A percentile compares a stretch with the other conserved stretches of the same genome.
phyloP scores from a whole-genome alignment of 37 sponge, comb jelly and placozoan genomes.

The Aplysina aerophoba region DNA sequence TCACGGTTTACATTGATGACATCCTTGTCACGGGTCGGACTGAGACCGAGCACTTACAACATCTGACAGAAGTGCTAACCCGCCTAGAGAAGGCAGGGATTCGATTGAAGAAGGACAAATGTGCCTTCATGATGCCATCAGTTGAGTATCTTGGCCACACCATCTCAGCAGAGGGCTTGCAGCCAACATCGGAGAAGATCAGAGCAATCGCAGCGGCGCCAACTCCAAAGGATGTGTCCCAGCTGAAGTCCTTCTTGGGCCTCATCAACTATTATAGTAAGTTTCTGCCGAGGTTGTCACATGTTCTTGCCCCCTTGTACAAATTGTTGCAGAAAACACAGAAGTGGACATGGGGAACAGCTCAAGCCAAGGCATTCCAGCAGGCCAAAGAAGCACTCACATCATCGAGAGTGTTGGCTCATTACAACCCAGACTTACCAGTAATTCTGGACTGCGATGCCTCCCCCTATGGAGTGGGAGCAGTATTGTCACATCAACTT shows the following conservation, averaged over 20 bases:
- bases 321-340: background rate
- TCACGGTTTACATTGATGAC: background rate
- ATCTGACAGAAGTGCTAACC: background rate
- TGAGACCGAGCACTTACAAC: background rate
- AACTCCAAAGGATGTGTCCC: background rate
- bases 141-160: background rate
- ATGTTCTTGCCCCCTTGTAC: background rate
- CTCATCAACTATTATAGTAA: background rate
- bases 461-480: too few species aligned
- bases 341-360: background rate
- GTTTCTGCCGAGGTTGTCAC: background rate
- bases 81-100: background rate
- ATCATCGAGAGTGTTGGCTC: background rate
- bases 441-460: background rate
- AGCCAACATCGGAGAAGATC: background rate
- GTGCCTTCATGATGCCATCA: background rate
- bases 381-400: background rate
- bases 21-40: background rate
- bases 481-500: background rate
- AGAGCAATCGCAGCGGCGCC: background rate
- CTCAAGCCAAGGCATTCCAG: background rate
- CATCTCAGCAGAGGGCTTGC: background rate
- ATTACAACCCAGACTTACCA: background rate
- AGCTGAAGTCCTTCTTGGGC: background rate
- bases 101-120: background rate